Conservation (phyloP, 2,113 vertebrate species). For the Chlorodrepanis virens region DNA sequence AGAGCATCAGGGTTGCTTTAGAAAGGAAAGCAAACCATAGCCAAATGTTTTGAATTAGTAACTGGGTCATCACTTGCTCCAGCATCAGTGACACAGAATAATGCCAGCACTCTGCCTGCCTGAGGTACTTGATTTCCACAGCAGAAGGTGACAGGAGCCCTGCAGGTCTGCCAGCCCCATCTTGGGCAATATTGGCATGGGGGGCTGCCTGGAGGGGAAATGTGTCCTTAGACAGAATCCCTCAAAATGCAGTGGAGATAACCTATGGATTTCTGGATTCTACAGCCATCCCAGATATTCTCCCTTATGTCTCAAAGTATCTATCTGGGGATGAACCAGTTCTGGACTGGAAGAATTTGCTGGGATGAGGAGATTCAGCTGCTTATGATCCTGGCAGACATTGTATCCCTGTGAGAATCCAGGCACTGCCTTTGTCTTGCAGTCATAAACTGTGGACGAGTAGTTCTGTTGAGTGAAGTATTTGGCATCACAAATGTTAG, state of each 20-base stretch:
- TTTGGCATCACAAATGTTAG: background rate
- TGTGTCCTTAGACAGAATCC: background rate
- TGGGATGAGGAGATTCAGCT: background rate
- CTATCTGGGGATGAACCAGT: background rate
- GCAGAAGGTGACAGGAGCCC: background rate
- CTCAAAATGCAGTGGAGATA: background rate
- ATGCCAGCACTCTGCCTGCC: background rate
- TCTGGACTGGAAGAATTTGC: background rate
- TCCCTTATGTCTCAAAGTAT: background rate
- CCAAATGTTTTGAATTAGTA: background rate
- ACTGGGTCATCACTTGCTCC: background rate
- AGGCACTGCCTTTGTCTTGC: rapidly evolving
- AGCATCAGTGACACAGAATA: background rate
- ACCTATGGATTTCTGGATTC: background rate
- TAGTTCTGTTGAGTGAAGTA: background rate
- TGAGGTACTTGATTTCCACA: background rate
- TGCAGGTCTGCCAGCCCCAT: background rate
- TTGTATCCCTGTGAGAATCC: background rate
- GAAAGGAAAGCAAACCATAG: background rate
- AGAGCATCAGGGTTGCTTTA: background rate
- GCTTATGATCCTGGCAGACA: background rate
- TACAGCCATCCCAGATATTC: background rate
- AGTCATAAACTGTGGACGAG: background rate
- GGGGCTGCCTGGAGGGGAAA: background rate
- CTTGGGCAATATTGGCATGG: rapidly evolving